These are phyloP conservation scores for Recurvirostra avosetta DNA, from an alignment of 2,113 vertebrate species.

Conservation along the genomic window DNA sequence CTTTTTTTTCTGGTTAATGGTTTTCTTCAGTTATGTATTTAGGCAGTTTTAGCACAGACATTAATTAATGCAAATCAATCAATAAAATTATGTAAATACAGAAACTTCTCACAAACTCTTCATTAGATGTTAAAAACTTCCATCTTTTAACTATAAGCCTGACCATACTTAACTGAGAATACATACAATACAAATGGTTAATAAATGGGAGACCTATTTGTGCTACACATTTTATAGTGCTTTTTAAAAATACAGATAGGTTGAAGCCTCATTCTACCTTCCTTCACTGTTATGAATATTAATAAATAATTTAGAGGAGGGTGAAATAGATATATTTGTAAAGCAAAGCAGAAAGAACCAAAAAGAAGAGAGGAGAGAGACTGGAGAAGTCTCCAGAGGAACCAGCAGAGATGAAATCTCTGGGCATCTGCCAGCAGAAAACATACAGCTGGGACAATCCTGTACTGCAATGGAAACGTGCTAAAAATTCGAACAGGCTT, in stretches of 20 bases:
- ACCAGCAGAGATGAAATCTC: neutral
- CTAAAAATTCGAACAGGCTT: neutral
- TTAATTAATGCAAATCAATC: neutral
- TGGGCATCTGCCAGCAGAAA: neutral
- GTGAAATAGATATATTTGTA: neutral
- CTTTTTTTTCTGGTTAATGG: neutral
- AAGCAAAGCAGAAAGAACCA: neutral
- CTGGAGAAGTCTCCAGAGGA: neutral
- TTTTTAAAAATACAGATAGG: neutral
- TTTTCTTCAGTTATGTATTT: neutral
- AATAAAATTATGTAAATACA: neutral
- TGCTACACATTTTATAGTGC: neutral
- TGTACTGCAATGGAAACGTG: neutral
- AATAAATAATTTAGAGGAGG: neutral
- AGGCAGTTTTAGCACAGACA: neutral
- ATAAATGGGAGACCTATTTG: neutral
- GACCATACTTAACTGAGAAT: neutral
- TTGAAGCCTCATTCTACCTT: neutral
- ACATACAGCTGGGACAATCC: neutral
- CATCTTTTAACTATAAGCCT: neutral
- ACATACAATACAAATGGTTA: neutral
- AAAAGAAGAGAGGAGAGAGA: neutral
- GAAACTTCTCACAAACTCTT: neutral
- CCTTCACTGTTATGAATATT: neutral
- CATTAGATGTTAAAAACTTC: neutral